Base-by-base conservation (phyloP, 2,113 vertebrate genomes). In the Calyptomena viridis region DNA sequence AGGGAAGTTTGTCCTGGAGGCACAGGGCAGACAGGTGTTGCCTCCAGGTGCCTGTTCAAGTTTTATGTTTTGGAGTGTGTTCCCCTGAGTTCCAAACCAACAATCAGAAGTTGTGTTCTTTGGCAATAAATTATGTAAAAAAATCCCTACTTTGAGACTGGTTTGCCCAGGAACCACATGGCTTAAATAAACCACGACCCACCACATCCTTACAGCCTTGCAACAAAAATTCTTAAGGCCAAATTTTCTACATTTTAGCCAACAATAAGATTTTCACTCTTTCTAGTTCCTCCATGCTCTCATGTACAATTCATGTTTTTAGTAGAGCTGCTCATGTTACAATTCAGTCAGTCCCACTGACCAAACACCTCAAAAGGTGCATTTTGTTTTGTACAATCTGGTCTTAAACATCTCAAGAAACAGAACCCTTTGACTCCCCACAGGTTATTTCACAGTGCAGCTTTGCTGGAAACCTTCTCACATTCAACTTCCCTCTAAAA, bases 261-360 rank as follows among this genome's bases (percentile, higher is more conserved):
- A 68, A 4, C 39, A 86, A 80, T 7, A 5, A 60, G 56, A 60
- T 25, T 85, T 84, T 72, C 47, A 64, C 16, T 79, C 44, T 28
- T 72, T 21, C 62, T 49, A 24, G 37, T 22, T 83, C 17, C 3
- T 56, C 21, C 37, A 37, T 5, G 14, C 28, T 44, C 60, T 37
- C 31, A 3, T 3, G 13, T 17, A 56, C 5, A 73, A 28, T 44
- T 85, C 27, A 27, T 10, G 11, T 16, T 90, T 84, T 28, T 22
- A 76, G 8, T 0, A 76, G 14, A 76, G 47, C 6, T 75, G 30
- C 17, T 68, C 25, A 30, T 0, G 0, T 22, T 24, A n/a, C 2
- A 47, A 22, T 44, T 68, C 5, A 72, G 56, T 64, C 24, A 31
- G 14, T 42, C 52, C 39, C 64, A 75, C 33, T 37, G 42, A 71